Base-by-base conservation (phyloP, 2,113 vertebrate species). In the Macquaria australasica region DNA sequence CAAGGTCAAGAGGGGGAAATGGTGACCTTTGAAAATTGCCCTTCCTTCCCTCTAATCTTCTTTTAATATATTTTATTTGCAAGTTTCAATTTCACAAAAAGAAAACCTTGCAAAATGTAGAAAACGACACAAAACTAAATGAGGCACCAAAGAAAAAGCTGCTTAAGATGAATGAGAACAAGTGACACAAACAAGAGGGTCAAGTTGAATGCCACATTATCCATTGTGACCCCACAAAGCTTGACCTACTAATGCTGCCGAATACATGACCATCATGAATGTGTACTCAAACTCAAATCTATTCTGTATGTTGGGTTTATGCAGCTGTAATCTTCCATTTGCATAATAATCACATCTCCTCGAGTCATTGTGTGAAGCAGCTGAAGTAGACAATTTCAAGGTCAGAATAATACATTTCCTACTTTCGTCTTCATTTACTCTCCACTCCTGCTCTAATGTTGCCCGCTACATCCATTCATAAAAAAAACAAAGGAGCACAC, bases 121-220 rank as follows among this genome's bases (percentile, higher is more conserved):
- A 56, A 56, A 51, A 6, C 15, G 1, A 55, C 21, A 55, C 12
- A 43, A 16, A 9, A 21, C 4, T 16, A 16, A 75, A 64, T 9
- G 15, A 71, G 66, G n/a, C 34, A 63, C 39, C 9, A 15, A 60
- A 39, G 39, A 5, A 51, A 39, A 62, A 31, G 28, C 58, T 45
- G 21, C 8, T 77, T 34, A 37, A 45, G 67, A 68, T 73, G 31
- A 31, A 66, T 39, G 37, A 37, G 18, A 77, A 43, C 9, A 39
- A 55, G 50, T 45, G 20, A 79, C n/a, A 56, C 37, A 71, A 70
- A 75, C 28, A 80, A 75, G 18, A 12, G 18, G 62, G 31, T 79
- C n/a, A 43, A 56, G 50, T 41, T 39, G n/a, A 70, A 67, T 18
- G 23, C 28, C 25, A 72, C 25, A 21, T 63, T 70, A 18, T 45